Conservation (phyloP, 2,888 invertebrate genomes). For the Oasisia sp. region DNA sequence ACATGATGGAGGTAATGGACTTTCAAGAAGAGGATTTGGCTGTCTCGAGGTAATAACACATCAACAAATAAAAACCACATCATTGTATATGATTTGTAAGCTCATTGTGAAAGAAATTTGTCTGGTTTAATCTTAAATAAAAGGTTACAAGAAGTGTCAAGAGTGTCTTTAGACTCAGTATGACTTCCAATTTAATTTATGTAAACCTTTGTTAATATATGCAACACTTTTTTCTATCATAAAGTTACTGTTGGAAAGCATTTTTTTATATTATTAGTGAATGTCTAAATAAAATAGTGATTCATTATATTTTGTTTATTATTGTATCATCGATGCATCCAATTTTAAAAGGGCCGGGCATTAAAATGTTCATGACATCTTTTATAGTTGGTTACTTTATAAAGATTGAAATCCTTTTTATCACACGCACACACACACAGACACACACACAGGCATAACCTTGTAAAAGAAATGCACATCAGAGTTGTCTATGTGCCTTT, state of each 20-base stretch:
- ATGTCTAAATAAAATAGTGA: no score
- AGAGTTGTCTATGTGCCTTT: no score
- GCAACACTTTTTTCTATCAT: not conserved
- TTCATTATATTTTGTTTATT: no score
- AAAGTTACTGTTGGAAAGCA: not conserved
- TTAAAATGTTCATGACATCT: no score
- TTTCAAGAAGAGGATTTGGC: constrained; percentile 9
- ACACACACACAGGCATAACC: no score
- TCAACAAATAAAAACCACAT: not conserved
- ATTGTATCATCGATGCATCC: no score
- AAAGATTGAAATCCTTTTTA: no score
- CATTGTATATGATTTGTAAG: not conserved
- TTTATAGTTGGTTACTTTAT: no score
- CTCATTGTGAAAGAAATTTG: not conserved
- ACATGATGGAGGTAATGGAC: constrained; percentile 6
- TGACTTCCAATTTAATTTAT: not conserved
- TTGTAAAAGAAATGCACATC: no score
- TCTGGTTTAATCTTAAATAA: not conserved
- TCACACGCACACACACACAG: no score
- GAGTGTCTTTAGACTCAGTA: not conserved
- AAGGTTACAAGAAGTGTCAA: not conserved
- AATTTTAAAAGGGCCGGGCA: no score
- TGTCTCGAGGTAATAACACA: not conserved
- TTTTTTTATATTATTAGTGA: not conserved
- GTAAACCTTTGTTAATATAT: not conserved